Percentiles rank a stretch among this genome's conserved stretches.
These are phyloP conservation scores for Callospermophilus lateralis DNA, from an alignment of 2,113 vertebrate species.

Conservation along the genomic window DNA sequence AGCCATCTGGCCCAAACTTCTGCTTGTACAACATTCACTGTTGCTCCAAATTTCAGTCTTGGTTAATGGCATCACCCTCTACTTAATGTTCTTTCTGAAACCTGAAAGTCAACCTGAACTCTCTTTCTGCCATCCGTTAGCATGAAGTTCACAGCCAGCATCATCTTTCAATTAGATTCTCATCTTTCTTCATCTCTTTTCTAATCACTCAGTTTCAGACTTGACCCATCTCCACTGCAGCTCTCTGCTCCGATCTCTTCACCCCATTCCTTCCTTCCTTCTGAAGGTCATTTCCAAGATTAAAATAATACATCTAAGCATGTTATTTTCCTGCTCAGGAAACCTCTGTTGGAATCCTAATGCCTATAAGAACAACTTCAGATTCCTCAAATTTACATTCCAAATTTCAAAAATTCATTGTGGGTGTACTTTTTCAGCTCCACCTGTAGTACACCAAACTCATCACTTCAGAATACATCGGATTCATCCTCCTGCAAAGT, in stretches of 20 bases:
- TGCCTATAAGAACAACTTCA: neutral
- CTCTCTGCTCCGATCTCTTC: neutral
- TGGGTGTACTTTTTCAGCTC: neutral
- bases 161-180: slow-evolving; percentile 2
- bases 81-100: neutral
- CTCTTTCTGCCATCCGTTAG: neutral
- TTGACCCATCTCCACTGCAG: neutral
- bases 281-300: neutral
- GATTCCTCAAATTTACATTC: neutral
- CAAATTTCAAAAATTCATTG: neutral
- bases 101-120: neutral
- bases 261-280: neutral
- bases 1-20: neutral
- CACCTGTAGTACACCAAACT: neutral
- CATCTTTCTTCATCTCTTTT: neutral
- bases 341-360: neutral
- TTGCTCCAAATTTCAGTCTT: neutral
- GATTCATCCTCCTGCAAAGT: neutral
- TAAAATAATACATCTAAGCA: neutral
- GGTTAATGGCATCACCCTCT: neutral
- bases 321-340: neutral
- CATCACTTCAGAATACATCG: neutral
- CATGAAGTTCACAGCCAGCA: neutral
- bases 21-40: neutral
- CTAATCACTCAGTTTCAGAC: neutral